phyloP scores from a whole-genome alignment of 1,140 invertebrate species.

The Drosophila neocordata region DNA sequence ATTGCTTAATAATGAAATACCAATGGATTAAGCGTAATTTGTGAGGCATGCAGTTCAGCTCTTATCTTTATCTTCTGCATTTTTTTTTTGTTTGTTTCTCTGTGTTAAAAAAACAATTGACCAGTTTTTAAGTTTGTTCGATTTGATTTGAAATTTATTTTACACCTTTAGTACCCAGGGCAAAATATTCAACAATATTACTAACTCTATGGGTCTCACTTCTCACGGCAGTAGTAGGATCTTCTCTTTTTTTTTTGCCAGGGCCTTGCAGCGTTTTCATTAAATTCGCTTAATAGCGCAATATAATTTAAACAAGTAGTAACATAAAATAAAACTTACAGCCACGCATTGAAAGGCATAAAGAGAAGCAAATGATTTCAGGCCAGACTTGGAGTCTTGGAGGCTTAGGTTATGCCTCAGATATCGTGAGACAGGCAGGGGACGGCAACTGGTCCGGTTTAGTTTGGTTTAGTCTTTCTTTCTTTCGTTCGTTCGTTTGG shows the following conservation, averaged over 20 bases:
- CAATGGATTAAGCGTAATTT: slow-evolving; percentile 81
- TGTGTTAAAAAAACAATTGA: slow-evolving; percentile 20
- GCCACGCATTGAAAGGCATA: slow-evolving; percentile 73
- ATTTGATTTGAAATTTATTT: slow-evolving; percentile 53
- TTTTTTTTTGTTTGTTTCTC: not conserved
- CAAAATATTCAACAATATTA: slow-evolving; percentile 1
- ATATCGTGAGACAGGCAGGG: not conserved
- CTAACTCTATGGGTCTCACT: slow-evolving; percentile 25
- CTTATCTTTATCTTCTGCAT: slow-evolving; percentile 49
- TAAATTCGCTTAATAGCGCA: slow-evolving; percentile 82
- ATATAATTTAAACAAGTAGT: slow-evolving; percentile 82
- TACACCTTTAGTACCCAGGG: slow-evolving; percentile 54
- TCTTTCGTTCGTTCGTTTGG: not conserved
- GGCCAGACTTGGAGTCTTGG: slow-evolving; percentile 11
- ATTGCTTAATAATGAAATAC: slow-evolving; percentile 81
- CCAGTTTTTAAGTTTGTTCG: slow-evolving; percentile 18
- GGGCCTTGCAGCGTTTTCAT: slow-evolving; percentile 78
- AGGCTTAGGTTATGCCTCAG: not conserved
- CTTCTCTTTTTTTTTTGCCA: not conserved
- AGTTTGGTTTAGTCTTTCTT: slow-evolving; percentile 19
- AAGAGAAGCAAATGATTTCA: slow-evolving; percentile 72
- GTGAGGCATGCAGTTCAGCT: slow-evolving; percentile 57
- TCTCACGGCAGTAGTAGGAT: slow-evolving; percentile 17
- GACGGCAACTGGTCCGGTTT: slow-evolving; percentile 18
- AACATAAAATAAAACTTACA: slow-evolving; percentile 81